Conservation (phyloP, 2,797 vertebrate species). For the Clarias pachynema region DNA sequence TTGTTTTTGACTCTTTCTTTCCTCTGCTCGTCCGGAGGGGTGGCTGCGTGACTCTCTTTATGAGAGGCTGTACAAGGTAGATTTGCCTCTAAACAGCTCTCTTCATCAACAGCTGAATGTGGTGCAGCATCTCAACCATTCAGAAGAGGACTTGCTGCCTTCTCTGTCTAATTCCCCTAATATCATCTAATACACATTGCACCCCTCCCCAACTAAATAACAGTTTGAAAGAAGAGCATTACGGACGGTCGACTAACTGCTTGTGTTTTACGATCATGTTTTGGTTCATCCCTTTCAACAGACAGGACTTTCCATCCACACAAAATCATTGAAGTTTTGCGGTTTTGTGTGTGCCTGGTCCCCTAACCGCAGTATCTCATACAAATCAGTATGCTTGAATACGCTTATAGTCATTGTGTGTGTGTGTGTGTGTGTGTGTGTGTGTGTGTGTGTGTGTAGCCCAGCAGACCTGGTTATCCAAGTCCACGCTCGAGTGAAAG, state of each 20-base stretch:
- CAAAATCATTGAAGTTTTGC: conserved; percentile 63
- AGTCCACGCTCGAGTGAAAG: conserved; percentile 97
- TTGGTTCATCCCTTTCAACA: conserved; percentile 59
- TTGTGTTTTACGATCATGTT: conserved; percentile 61
- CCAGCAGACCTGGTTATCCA: conserved; percentile 95
- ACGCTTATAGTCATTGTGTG: background rate
- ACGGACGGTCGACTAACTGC: conserved; percentile 70
- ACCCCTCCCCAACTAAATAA: conserved; percentile 35
- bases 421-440: background rate
- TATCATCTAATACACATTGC: conserved; percentile 36
- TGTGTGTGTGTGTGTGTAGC: conserved; percentile 69
- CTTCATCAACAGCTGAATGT: conserved; percentile 38
- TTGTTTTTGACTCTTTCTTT: conserved; percentile 45
- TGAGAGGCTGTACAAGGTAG: conserved; percentile 79
- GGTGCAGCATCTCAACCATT: conserved; percentile 33
- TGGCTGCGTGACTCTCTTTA: conserved; percentile 75
- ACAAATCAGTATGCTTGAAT: background rate
- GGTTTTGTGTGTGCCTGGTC: conserved; percentile 49
- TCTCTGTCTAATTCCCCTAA: conserved; percentile 38
- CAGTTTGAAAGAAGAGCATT: conserved; percentile 22
- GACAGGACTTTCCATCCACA: conserved; percentile 68
- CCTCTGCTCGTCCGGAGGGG: conserved; percentile 69
- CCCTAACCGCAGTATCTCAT: conserved; percentile 41
- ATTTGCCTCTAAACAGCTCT: conserved; percentile 53
- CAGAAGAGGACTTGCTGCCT: conserved; percentile 50